These are phyloP conservation scores for Saxicola maurus DNA, from an alignment of 2,797 vertebrate genomes.

Conservation along the genomic window DNA sequence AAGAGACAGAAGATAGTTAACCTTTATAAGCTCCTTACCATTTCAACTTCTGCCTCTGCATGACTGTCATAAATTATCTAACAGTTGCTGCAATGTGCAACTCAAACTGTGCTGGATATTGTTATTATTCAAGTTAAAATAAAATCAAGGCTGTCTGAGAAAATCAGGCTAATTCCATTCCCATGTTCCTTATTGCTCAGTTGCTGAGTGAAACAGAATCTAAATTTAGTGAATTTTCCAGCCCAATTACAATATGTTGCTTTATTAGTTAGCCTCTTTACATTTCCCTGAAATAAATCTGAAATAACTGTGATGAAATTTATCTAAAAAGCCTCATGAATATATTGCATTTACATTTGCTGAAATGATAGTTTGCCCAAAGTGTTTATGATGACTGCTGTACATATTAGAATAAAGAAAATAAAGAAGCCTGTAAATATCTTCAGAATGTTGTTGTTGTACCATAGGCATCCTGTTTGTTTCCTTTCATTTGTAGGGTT, in stretches of 20 bases:
- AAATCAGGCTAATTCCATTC: constrained; percentile 13
- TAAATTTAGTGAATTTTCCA: constrained; percentile 50
- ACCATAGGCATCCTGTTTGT: neutral
- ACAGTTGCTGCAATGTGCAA: neutral
- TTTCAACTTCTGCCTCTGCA: neutral
- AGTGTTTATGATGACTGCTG: neutral
- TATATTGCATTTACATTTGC: neutral
- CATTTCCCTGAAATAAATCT: neutral
- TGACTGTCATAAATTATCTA: neutral
- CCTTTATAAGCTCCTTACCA: neutral
- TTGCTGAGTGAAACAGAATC: neutral
- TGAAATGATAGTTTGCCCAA: neutral
- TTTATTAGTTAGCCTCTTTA: neutral
- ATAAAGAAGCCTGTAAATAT: neutral
- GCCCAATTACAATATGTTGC: neutral
- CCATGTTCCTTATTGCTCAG: constrained; percentile 15
- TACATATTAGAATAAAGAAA: neutral
- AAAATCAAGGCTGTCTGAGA: constrained; percentile 44
- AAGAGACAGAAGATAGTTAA: neutral
- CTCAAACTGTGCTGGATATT: neutral
- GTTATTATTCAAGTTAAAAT: constrained; percentile 44
- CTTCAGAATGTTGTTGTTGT: neutral
- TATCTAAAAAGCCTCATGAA: neutral
- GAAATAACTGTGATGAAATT: neutral
- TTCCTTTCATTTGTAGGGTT: neutral